Conservation (phyloP, 2,888 invertebrate genomes). For the Acholoe squamosa region DNA sequence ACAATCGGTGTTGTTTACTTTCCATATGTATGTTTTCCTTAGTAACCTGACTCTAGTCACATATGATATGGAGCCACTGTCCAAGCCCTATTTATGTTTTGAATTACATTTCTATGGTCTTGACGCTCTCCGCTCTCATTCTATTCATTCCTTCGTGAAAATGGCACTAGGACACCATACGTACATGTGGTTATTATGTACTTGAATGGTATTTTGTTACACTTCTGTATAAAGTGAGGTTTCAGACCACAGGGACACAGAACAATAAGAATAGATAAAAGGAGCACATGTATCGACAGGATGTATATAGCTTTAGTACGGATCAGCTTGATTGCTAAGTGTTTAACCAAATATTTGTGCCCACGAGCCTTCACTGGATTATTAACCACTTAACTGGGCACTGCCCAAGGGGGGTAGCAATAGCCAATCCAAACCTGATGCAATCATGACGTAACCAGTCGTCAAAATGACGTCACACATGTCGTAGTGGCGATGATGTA, state of each 20-base stretch:
- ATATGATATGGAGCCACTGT: too few species aligned
- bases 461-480: slow-evolving; percentile 16
- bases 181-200: too few species aligned
- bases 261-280: too few species aligned
- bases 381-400: slow-evolving; percentile 19
- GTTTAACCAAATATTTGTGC: slow-evolving; percentile 43
- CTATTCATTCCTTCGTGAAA: too few species aligned
- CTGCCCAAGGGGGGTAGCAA: neutral
- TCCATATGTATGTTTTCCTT: neutral
- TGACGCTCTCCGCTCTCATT: too few species aligned
- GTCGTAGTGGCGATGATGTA: neutral
- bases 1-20: slow-evolving; percentile 19
- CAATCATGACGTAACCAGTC: slow-evolving; percentile 1
- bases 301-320: neutral
- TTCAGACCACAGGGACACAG: too few species aligned
- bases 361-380: neutral
- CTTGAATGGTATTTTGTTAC: too few species aligned
- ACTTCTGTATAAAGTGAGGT: too few species aligned
- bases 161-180: too few species aligned
- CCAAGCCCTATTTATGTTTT: too few species aligned
- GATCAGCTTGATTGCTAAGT: neutral
- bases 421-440: slow-evolving; percentile 31
- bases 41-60: neutral
- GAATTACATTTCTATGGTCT: too few species aligned
- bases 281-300: too few species aligned